Percentiles rank a stretch among this genome's conserved stretches.
Evolutionary conservation across 2,797 vertebrate genomes (phyloP).

Genomic region (Oreortyx pictus): DNA sequence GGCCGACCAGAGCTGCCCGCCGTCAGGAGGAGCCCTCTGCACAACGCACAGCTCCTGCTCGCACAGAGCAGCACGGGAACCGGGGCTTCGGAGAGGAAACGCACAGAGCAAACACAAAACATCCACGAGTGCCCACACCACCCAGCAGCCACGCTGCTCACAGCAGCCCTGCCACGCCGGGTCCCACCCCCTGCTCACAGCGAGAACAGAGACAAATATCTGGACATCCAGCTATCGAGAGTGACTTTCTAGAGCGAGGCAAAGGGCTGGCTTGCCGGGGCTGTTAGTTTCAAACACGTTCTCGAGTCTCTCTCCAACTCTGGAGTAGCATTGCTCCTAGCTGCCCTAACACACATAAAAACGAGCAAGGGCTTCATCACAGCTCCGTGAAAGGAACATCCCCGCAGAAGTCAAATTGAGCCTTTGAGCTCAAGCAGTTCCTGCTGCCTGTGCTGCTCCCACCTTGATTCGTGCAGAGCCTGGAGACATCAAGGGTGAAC

Average conservation of each 20-base stretch:
- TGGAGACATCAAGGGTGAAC: not conserved
- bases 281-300: not conserved
- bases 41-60: not conserved
- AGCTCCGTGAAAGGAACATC: not conserved
- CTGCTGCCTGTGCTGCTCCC: not conserved
- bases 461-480: not conserved
- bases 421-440: fast-evolving
- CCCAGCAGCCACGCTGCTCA: not conserved
- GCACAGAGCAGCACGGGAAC: not conserved
- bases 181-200: not conserved
- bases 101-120: not conserved
- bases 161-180: fast-evolving
- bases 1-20: not conserved
- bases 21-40: fast-evolving
- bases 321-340: not conserved
- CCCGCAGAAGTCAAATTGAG: not conserved
- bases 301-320: not conserved
- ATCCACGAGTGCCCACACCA: fast-evolving
- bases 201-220: not conserved
- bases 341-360: not conserved
- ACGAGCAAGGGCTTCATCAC: not conserved
- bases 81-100: not conserved
- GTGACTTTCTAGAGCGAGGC: not conserved
- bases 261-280: not conserved
- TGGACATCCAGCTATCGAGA: not conserved